These are phyloP conservation scores for Enoplosus armatus DNA, from an alignment of 2,797 vertebrate species.

Conservation along the genomic window DNA sequence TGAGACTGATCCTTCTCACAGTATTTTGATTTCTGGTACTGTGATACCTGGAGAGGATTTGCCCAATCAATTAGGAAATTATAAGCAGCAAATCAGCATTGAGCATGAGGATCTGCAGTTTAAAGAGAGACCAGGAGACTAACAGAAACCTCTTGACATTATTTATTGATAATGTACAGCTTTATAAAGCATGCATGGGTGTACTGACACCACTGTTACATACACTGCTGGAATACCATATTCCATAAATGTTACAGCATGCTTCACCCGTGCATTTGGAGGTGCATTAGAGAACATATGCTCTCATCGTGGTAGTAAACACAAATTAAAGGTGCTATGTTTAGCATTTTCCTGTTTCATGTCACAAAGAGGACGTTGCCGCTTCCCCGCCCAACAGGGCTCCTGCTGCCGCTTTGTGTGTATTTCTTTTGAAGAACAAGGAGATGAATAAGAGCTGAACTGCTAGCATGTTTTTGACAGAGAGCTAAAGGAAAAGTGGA, in stretches of 20 bases:
- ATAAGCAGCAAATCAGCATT: neutral
- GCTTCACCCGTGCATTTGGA: neutral
- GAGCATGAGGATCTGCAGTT: neutral
- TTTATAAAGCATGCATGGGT: constrained; percentile 1
- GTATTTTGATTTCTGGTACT: neutral
- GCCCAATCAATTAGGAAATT: neutral
- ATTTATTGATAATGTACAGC: neutral
- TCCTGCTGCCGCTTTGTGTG: neutral
- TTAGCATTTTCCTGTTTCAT: constrained; percentile 15
- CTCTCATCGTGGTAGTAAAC: constrained; percentile 2
- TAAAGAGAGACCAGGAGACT: neutral
- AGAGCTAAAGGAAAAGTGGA: constrained; percentile 16
- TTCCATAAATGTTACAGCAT: neutral
- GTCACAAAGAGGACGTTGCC: neutral
- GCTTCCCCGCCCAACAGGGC: neutral
- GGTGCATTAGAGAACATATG: neutral
- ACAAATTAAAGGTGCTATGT: constrained; percentile 38
- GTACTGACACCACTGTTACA: neutral
- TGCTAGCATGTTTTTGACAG: constrained; percentile 21
- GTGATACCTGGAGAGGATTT: neutral
- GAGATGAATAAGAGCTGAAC: constrained; percentile 18
- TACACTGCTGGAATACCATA: neutral
- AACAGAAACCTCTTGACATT: neutral
- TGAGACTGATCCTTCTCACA: neutral
- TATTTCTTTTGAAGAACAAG: constrained; percentile 15